Evolutionary conservation across 2,888 invertebrate genomes (phyloP).

Genomic region (Trachelus troglodyta): DNA sequence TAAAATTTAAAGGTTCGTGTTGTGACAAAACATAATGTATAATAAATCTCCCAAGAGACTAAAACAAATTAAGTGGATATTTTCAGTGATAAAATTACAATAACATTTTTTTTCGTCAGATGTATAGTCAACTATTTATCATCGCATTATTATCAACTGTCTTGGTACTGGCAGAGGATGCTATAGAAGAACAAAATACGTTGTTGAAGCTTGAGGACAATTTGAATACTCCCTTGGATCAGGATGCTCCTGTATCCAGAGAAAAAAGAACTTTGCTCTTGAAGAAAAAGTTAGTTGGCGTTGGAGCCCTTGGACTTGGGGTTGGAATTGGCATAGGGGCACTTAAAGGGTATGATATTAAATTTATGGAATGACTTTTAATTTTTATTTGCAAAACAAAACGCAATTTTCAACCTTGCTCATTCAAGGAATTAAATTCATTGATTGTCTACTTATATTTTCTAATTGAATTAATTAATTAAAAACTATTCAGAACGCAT

Average conservation of each 20-base stretch:
- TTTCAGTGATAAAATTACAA: neutral
- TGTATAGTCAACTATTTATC: constrained; percentile 33
- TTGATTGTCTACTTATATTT: neutral
- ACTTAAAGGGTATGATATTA: constrained; percentile 12
- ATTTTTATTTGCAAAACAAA: neutral
- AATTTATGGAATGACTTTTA: neutral
- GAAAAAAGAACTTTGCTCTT: constrained; percentile 17
- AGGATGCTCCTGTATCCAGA: constrained; percentile 1
- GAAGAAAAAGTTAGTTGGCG: constrained; percentile 20
- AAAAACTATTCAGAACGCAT: neutral
- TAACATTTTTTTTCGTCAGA: constrained; percentile 27
- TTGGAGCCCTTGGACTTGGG: constrained; percentile 19
- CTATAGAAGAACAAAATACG: neutral
- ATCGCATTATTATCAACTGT: constrained; percentile 28
- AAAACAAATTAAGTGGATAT: neutral
- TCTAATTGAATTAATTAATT: neutral
- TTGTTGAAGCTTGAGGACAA: constrained; percentile 9
- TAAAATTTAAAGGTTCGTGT: neutral
- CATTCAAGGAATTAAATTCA: neutral
- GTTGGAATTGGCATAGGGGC: constrained; percentile 17
- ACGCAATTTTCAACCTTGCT: neutral
- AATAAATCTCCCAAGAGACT: neutral
- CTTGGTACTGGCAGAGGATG: constrained; percentile 19
- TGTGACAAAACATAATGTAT: neutral
- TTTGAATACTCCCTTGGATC: neutral